phyloP scores from a whole-genome alignment of 2,888 invertebrate species.

The Seira sanloemensis region DNA sequence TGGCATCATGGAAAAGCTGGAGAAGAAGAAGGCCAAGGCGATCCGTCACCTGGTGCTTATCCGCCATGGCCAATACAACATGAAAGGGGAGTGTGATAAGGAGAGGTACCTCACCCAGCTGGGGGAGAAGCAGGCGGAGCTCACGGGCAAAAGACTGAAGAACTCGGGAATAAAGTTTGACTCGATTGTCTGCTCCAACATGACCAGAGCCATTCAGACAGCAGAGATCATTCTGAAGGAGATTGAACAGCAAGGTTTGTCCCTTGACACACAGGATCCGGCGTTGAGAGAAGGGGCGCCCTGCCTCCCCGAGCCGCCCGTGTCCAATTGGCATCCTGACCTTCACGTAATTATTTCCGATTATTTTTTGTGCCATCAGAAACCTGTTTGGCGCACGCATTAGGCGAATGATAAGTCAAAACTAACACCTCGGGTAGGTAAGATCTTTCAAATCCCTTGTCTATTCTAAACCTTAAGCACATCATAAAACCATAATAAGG shows the following conservation, averaged over 20 bases:
- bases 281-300: constrained; percentile 95
- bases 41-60: constrained; percentile 91
- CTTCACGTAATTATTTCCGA: constrained; percentile 80
- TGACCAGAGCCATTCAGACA: constrained; percentile 95
- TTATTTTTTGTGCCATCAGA: no score
- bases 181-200: constrained; percentile 89
- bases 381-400: no score
- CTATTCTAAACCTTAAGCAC: no score
- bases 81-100: constrained; percentile 83
- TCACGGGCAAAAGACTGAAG: constrained; percentile 87
- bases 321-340: constrained; percentile 89
- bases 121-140: constrained; percentile 87
- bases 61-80: constrained; percentile 95
- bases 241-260: constrained; percentile 74
- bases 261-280: constrained; percentile 81
- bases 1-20: constrained; percentile 82
- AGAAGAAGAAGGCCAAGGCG: constrained; percentile 80
- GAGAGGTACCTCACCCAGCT: constrained; percentile 87
- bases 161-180: constrained; percentile 88
- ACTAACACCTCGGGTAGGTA: not conserved
- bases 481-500: no score
- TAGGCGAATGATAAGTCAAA: no score
- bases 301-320: constrained; percentile 93
- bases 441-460: no score
- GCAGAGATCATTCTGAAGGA: constrained; percentile 84